Evolutionary conservation across 2,888 invertebrate genomes (phyloP).

Genomic region (Prionchulus punctatus): DNA sequence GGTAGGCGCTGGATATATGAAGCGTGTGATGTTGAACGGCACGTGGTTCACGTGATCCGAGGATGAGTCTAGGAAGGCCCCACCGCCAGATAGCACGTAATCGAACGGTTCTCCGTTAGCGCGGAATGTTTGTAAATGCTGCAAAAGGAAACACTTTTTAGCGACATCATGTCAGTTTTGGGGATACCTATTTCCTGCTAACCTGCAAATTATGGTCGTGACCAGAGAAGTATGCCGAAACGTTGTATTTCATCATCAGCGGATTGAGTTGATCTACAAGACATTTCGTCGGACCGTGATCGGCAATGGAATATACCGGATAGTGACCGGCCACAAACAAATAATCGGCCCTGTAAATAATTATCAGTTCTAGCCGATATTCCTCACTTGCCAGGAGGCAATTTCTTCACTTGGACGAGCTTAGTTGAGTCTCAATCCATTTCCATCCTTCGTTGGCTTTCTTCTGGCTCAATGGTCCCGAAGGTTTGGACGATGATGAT

Average conservation of each 20-base stretch:
- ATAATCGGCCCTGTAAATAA: constrained; percentile 35
- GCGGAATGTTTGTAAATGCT: constrained; percentile 24
- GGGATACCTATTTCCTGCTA: background rate
- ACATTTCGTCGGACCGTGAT: constrained; percentile 39
- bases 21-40: constrained; percentile 25
- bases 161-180: background rate
- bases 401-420: constrained; percentile 26
- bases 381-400: background rate
- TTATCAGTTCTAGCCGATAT: no score
- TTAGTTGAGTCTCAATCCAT: constrained; percentile 33
- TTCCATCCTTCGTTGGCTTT: constrained; percentile 32
- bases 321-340: constrained; percentile 39
- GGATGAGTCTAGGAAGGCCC: constrained; percentile 33
- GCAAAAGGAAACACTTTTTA: background rate
- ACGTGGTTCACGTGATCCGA: constrained; percentile 26
- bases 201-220: constrained; percentile 41
- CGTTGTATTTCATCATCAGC: constrained; percentile 35
- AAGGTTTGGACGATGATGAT: background rate
- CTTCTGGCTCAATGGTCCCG: background rate
- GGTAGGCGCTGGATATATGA: constrained; percentile 27
- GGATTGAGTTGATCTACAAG: constrained; percentile 34
- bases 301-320: constrained; percentile 38
- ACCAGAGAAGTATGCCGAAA: constrained; percentile 38
- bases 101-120: constrained; percentile 23
- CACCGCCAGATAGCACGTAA: constrained; percentile 37